Base-by-base conservation (phyloP, 2,113 vertebrate species). In the Pipra filicauda region DNA sequence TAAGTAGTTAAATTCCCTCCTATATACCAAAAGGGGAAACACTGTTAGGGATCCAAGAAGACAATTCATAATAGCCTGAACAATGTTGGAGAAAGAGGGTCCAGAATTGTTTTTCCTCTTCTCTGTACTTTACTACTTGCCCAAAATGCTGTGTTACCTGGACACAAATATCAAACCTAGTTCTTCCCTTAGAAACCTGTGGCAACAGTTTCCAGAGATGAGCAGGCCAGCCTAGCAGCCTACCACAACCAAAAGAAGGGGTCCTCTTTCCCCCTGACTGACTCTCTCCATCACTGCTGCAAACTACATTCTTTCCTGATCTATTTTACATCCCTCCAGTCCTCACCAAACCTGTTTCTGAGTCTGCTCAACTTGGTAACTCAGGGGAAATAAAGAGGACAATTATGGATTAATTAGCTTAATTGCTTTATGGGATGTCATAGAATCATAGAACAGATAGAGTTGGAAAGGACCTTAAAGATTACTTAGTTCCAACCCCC, bases 181-280 rank as follows among this genome's bases (percentile, higher is more conserved):
- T 44, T 71, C 10, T 70, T 59, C 70, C 17, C 12, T 44, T 35
- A 39, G n/a, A n/a, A 86, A 26, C 2, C 14, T 67, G 30, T 35
- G 11, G 18, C 9, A 52, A 5, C 15, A 39, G 12, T 28, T 85
- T 58, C 28, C 52, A 79, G 41, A 89, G 23, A 52, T 7, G 2
- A 66, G 5, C 18, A 31, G 43, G 8, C 12, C 15, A 41, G 19
- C 4, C 58, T 8, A 46, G 16, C 16, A 77, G 31, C 43, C 15
- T 22, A 49, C 6, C 31, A 41, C 5, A 4, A 12, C 27, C n/a
- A 28, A 59, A 75, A 35, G 31, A 70, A 19, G 16, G 30, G 6
- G 3, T 75, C 11, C 4, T 35, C 5, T 15, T 39, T n/a, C 20
- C 16, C 8, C 0, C 21, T 51, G 26, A 13, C 1, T 46, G 16